Percentiles rank a stretch among this genome's conserved stretches.
Conservation (phyloP, 2,797 vertebrate species). For the Chiloscyllium punctatum region DNA sequence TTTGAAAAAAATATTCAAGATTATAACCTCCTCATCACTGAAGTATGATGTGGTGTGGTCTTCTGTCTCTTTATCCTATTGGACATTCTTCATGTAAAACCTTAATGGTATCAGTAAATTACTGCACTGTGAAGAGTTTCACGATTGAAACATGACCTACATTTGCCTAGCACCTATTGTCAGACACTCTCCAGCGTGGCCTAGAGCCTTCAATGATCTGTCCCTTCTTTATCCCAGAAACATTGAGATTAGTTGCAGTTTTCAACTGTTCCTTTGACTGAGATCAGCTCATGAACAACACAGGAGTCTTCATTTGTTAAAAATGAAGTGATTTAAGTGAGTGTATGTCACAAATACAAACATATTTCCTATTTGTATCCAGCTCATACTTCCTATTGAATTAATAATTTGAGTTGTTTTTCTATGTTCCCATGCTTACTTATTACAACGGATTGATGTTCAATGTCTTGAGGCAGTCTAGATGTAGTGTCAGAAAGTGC, state of each 20-base stretch:
- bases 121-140: neutral
- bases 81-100: neutral
- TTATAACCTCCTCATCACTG: neutral
- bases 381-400: neutral
- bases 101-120: neutral
- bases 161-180: neutral
- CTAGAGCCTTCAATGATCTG: neutral
- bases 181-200: neutral
- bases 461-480: neutral
- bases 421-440: neutral
- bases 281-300: neutral
- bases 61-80: neutral
- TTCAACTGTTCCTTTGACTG: neutral
- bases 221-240: neutral
- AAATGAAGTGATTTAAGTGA: neutral
- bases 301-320: neutral
- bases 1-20: neutral
- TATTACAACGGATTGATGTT: neutral
- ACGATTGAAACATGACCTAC: neutral
- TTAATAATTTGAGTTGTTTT: neutral
- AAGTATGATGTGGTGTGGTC: neutral
- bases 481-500: neutral
- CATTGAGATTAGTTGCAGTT: neutral
- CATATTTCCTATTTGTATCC: neutral
- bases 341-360: neutral